A percentile compares a stretch with the other conserved stretches of the same genome.
phyloP scores from a whole-genome alignment of 2,797 vertebrate species.

The Cottoperca gobio region DNA sequence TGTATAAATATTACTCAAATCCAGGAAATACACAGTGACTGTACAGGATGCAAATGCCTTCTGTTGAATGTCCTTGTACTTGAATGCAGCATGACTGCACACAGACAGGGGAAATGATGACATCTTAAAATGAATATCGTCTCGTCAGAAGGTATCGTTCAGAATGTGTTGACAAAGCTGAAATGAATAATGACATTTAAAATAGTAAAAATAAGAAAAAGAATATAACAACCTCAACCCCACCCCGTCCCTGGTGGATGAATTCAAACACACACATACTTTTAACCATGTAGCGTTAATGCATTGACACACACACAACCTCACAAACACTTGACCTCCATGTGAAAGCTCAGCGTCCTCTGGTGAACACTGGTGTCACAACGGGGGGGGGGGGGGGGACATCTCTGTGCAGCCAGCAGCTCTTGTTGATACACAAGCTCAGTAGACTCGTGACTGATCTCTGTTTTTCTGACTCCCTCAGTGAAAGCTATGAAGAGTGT shows the following conservation, averaged over 20 bases:
- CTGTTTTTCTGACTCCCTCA: constrained; percentile 25
- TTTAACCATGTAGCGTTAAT: not conserved
- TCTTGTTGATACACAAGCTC: not conserved
- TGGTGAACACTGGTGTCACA: too few relatives aligned
- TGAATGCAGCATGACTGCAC: not conserved
- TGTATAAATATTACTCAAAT: not conserved
- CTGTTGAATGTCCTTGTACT: not conserved
- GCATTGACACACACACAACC: too few relatives aligned
- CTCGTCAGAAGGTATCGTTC: not conserved
- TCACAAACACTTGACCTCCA: too few relatives aligned
- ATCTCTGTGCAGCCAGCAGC: too few relatives aligned
- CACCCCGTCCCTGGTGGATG: not conserved
- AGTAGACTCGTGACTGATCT: not conserved
- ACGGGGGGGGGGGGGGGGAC: too few relatives aligned
- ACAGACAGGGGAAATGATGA: not conserved
- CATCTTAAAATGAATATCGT: not conserved
- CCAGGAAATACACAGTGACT: not conserved
- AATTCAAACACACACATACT: not conserved
- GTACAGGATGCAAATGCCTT: not conserved
- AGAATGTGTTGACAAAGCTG: not conserved
- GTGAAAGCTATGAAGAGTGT: constrained; percentile 85
- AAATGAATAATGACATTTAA: not conserved
- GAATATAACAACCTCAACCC: too few relatives aligned
- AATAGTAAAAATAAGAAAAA: not conserved
- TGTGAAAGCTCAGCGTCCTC: too few relatives aligned